Percentiles rank a stretch among this genome's conserved stretches.
phyloP scores from a whole-genome alignment of 2,113 vertebrate genomes.

The Oncorhynchus kisutch region DNA sequence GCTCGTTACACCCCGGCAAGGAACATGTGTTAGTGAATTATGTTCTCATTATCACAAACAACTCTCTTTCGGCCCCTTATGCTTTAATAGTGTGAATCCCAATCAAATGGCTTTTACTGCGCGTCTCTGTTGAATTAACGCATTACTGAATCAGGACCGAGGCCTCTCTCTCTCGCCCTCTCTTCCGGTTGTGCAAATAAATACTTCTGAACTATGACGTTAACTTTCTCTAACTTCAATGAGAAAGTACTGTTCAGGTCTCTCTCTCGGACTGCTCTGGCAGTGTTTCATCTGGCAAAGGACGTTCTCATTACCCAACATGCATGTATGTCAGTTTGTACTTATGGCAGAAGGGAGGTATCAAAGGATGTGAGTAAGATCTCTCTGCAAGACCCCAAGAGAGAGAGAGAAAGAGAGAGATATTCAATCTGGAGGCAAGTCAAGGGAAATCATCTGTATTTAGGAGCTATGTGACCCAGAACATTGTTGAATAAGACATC shows the following conservation, averaged over 20 bases:
- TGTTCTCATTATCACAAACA: constrained; percentile 37
- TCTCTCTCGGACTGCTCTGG: background rate
- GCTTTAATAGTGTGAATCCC: background rate
- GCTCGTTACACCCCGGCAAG: constrained; percentile 9
- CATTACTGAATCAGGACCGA: constrained; percentile 28
- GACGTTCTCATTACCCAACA: constrained; percentile 44
- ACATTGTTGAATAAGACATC: constrained; percentile 48
- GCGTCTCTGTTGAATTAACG: background rate
- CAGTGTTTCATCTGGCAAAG: constrained; percentile 21
- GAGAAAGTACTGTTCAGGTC: too few relatives aligned
- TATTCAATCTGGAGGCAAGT: background rate
- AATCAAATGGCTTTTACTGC: background rate
- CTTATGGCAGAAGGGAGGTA: constrained; percentile 35
- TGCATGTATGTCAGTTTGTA: constrained; percentile 39
- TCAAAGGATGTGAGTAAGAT: constrained; percentile 49
- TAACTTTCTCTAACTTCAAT: too few relatives aligned
- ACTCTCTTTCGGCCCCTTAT: background rate
- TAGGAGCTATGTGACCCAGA: constrained; percentile 12
- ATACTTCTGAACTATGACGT: background rate
- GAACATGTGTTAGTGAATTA: constrained; percentile 24
- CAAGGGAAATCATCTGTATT: constrained; percentile 42
- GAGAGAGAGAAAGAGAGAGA: background rate
- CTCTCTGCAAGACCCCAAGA: background rate
- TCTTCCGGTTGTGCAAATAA: background rate
- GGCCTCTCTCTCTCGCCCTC: background rate